Conservation (phyloP, 2,888 invertebrate species). For the Lysandra bellargus region DNA sequence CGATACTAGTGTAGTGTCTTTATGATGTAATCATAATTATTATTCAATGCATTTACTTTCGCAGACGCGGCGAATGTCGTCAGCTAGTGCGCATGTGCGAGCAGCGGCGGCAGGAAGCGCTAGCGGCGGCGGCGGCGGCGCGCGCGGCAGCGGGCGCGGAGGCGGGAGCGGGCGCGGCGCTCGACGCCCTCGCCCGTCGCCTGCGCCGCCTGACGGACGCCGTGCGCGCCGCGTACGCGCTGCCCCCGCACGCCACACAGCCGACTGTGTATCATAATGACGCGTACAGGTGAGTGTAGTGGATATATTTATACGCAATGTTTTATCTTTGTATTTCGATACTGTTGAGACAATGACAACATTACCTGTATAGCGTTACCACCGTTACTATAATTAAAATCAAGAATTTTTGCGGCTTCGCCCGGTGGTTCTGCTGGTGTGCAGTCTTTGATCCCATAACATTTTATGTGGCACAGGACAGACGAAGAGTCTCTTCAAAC, state of each 20-base stretch:
- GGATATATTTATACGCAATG: too few relatives aligned
- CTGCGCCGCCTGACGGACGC: slow-evolving; percentile 87
- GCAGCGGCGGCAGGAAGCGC: slow-evolving; percentile 83
- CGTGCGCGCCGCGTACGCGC: slow-evolving; percentile 85
- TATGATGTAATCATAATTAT: background rate
- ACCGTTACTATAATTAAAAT: too few relatives aligned
- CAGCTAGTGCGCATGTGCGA: slow-evolving; percentile 90
- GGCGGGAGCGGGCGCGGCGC: slow-evolving; percentile 78
- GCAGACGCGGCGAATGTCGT: slow-evolving; percentile 87
- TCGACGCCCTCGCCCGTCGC: slow-evolving; percentile 83
- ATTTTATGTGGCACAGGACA: too few relatives aligned
- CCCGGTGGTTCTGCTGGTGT: too few relatives aligned
- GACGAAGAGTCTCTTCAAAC: too few relatives aligned
- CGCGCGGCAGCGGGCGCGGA: slow-evolving; percentile 51
- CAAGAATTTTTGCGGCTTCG: too few relatives aligned
- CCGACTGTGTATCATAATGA: slow-evolving; percentile 90
- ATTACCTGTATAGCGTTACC: too few relatives aligned
- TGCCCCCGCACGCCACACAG: slow-evolving; percentile 88
- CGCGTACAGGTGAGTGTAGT: slow-evolving; percentile 77
- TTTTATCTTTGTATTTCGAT: too few relatives aligned
- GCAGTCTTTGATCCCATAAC: too few relatives aligned
- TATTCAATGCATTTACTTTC: slow-evolving; percentile 37
- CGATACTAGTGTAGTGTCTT: too few relatives aligned
- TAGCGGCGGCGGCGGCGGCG: slow-evolving; percentile 82
- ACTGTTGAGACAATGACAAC: too few relatives aligned